Conservation (phyloP, 2,113 vertebrate species). For the Indicator maculatus region DNA sequence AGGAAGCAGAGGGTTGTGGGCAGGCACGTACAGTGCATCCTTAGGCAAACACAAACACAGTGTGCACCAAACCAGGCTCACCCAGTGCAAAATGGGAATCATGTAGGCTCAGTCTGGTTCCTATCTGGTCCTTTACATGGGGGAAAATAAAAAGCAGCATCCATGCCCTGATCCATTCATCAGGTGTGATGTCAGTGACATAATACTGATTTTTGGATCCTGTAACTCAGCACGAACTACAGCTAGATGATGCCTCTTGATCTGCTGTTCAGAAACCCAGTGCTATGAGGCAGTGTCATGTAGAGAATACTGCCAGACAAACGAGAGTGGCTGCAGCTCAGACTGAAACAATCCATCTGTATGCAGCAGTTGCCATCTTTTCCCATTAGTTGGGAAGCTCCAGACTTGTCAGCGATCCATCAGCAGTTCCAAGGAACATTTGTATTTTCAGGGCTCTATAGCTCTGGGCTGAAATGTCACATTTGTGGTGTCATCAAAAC, state of each 20-base stretch:
- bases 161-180: neutral
- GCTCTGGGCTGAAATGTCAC: constrained; percentile 35
- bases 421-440: neutral
- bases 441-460: constrained; percentile 13
- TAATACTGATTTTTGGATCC: neutral
- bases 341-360: neutral
- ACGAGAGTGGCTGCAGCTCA: neutral
- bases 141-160: neutral
- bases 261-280: neutral
- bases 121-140: neutral
- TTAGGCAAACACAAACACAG: rapidly evolving
- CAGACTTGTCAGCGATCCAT: constrained; percentile 24
- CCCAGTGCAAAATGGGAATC: neutral
- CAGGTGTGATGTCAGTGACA: neutral
- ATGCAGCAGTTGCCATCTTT: neutral
- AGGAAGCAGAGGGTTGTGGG: rapidly evolving
- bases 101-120: rapidly evolving
- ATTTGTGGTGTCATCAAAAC: constrained; percentile 17
- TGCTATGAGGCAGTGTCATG: neutral
- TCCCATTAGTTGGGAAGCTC: neutral
- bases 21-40: rapidly evolving
- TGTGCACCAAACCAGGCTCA: rapidly evolving
- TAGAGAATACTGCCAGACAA: neutral
- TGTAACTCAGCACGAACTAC: neutral
- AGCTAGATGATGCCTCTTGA: neutral